Conservation (phyloP, 2,113 vertebrate genomes). For the Corythaixoides concolor region DNA sequence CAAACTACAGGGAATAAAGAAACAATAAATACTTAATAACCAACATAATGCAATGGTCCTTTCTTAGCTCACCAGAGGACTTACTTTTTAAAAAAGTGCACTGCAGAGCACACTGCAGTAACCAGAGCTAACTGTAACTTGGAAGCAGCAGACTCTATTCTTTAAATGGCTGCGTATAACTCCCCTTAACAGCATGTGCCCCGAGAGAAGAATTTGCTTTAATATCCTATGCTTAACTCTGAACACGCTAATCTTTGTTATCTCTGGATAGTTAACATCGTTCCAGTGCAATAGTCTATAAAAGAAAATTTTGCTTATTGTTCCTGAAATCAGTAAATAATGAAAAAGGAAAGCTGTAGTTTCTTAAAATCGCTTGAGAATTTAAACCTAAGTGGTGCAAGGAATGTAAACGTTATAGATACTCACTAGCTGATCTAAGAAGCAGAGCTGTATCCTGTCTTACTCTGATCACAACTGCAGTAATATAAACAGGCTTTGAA, state of each 20-base stretch:
- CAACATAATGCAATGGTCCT: neutral
- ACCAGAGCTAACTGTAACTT: neutral
- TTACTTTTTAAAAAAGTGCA: neutral
- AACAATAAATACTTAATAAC: constrained; percentile 15
- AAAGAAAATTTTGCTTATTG: neutral
- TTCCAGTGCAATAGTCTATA: neutral
- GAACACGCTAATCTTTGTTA: neutral
- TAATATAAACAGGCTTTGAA: neutral
- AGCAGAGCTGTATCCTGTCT: neutral
- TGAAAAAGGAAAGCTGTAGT: neutral
- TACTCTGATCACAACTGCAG: neutral
- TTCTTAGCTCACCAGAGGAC: neutral
- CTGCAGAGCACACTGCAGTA: constrained; percentile 6
- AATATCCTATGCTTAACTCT: neutral
- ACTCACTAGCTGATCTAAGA: neutral
- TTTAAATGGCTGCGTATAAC: neutral
- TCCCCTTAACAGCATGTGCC: neutral
- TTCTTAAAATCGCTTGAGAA: constrained; percentile 14
- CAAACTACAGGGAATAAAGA: neutral
- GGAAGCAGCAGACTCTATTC: neutral
- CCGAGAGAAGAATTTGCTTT: neutral
- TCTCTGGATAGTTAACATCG: neutral
- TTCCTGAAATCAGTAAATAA: neutral
- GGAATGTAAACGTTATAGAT: neutral
- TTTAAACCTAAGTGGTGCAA: neutral